Percentiles rank a stretch among this genome's conserved stretches.
Conservation (phyloP, 2,888 invertebrate species). For the Scaptomyza tumidula region DNA sequence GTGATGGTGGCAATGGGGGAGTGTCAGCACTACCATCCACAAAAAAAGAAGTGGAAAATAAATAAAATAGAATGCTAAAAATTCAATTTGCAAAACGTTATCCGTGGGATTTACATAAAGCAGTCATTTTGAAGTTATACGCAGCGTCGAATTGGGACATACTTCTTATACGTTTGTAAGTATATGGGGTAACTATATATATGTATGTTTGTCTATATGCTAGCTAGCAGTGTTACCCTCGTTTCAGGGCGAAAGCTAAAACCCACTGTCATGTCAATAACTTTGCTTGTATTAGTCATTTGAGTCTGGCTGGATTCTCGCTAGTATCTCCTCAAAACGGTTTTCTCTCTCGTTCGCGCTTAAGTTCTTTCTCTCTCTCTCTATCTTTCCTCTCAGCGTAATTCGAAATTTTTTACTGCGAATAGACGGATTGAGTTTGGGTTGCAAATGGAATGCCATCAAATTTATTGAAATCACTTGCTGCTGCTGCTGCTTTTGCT, state of each 20-base stretch:
- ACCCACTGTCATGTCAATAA: constrained; percentile 77
- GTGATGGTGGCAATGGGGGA: neutral
- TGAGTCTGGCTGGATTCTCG: constrained; percentile 57
- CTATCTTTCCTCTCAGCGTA: constrained; percentile 56
- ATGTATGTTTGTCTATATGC: neutral
- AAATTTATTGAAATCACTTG: constrained; percentile 84
- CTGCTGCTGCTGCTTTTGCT: constrained; percentile 55
- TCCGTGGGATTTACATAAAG: constrained; percentile 83
- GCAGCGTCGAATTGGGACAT: constrained; percentile 67
- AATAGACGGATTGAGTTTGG: constrained; percentile 80
- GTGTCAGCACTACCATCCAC: constrained; percentile 14
- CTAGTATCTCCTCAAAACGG: constrained; percentile 15
- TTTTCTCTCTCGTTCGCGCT: neutral
- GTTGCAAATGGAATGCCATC: constrained; percentile 83
- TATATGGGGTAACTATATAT: constrained; percentile 4
- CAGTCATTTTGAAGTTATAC: constrained; percentile 83
- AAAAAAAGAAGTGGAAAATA: constrained; percentile 71
- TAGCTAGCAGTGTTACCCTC: constrained; percentile 61
- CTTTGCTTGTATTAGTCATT: constrained; percentile 81
- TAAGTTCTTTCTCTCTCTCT: neutral
- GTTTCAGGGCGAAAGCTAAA: constrained; percentile 63
- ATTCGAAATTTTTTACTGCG: constrained; percentile 79
- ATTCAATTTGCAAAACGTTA: constrained; percentile 83
- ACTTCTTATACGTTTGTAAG: constrained; percentile 42
- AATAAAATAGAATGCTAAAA: constrained; percentile 82